These are phyloP conservation scores for Lutraria lutraria DNA, from an alignment of 2,888 invertebrate species.

Conservation along the genomic window DNA sequence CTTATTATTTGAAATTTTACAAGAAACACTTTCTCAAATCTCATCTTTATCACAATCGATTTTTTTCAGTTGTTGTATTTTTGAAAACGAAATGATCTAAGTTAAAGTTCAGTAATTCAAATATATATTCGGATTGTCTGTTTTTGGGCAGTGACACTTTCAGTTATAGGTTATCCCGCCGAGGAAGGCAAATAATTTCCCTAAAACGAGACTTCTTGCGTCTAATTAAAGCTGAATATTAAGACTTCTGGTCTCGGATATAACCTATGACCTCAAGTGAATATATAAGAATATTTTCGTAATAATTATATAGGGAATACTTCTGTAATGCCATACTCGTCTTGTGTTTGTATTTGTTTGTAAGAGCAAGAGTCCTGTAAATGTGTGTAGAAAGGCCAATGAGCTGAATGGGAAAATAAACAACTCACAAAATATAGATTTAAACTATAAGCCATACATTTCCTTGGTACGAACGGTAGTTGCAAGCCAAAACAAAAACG, in stretches of 20 bases:
- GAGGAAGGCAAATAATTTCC: neutral
- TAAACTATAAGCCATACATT: too few species aligned
- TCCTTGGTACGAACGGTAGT: too few species aligned
- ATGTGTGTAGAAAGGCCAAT: too few species aligned
- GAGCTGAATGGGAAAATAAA: too few species aligned
- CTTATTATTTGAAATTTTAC: too few species aligned
- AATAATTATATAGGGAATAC: neutral
- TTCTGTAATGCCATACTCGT: neutral
- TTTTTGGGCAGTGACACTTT: neutral
- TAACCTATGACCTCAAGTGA: slow-evolving; percentile 13
- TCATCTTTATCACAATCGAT: too few species aligned
- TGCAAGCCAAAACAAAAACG: too few species aligned
- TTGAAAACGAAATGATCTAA: neutral
- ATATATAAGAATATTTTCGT: neutral
- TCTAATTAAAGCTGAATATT: slow-evolving; percentile 19
- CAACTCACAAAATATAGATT: too few species aligned
- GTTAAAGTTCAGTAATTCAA: neutral
- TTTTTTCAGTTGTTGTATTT: too few species aligned
- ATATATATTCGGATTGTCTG: neutral
- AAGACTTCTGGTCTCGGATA: slow-evolving; percentile 1
- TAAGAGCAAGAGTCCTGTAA: too few species aligned
- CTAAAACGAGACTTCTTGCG: neutral
- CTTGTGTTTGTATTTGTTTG: neutral
- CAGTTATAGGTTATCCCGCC: neutral
- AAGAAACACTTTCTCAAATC: too few species aligned